phyloP scores from a whole-genome alignment of 2,797 vertebrate species.

The Malacoctenus gilli region DNA sequence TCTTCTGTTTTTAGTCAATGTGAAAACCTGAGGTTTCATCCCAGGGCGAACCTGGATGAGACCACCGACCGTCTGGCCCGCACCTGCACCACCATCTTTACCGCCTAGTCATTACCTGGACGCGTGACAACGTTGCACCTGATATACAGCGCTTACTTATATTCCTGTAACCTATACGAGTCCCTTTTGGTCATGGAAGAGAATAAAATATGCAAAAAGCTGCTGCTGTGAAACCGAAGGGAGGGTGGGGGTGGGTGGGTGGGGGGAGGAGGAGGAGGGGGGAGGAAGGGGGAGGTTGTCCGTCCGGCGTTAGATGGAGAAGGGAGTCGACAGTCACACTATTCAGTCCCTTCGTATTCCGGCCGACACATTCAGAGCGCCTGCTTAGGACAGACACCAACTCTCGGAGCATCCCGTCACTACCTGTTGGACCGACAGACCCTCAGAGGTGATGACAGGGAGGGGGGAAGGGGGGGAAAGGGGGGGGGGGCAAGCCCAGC shows the following conservation, averaged over 20 bases:
- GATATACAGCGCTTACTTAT: slow-evolving; percentile 64
- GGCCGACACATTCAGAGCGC: slow-evolving; percentile 30
- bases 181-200: slow-evolving; percentile 57
- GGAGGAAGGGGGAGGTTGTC: not conserved
- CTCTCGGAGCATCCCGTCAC: slow-evolving; percentile 23
- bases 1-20: slow-evolving; percentile 81
- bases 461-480: no score
- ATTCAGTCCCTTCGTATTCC: slow-evolving; percentile 47
- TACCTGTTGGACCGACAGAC: slow-evolving; percentile 29
- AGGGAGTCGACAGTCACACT: slow-evolving; percentile 22
- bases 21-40: slow-evolving; percentile 82
- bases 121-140: slow-evolving; percentile 69
- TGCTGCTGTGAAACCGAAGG: slow-evolving; percentile 42
- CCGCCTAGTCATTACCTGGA: slow-evolving; percentile 74
- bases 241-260: no score
- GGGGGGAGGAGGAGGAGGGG: not conserved
- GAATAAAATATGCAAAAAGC: slow-evolving; percentile 61
- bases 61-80: slow-evolving; percentile 60
- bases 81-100: slow-evolving; percentile 70
- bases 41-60: slow-evolving; percentile 69
- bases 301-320: slow-evolving; percentile 27
- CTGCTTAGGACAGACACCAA: slow-evolving; percentile 30
- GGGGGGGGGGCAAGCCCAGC: no score
- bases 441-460: slow-evolving; percentile 19
- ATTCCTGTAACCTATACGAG: slow-evolving; percentile 65